A percentile compares a stretch with the other conserved stretches of the same genome.
phyloP scores from a whole-genome alignment of 2,797 vertebrate genomes.

The Argentina silus region DNA sequence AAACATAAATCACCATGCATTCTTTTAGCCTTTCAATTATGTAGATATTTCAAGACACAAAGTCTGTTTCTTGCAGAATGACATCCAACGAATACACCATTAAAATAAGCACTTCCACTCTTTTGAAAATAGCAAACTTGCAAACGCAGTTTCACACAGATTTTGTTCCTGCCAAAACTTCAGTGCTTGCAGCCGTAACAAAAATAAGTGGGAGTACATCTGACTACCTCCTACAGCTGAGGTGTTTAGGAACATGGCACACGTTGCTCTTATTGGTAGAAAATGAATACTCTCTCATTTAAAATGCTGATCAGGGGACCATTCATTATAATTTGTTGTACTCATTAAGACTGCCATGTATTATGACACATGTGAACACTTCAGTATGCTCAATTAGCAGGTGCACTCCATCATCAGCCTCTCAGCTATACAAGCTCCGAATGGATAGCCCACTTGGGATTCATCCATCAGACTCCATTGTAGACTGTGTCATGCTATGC shows the following conservation, averaged over 20 bases:
- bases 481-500: conserved; percentile 51
- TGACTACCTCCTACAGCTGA: conserved; percentile 12
- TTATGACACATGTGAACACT: conserved; percentile 40
- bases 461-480: conserved; percentile 64
- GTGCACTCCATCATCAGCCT: conserved; percentile 59
- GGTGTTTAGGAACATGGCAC: neutral
- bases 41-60: conserved; percentile 19
- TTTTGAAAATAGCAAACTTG: conserved; percentile 22
- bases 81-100: conserved; percentile 36
- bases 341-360: conserved; percentile 58
- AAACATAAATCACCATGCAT: conserved; percentile 3
- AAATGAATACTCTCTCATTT: neutral
- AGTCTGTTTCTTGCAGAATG: conserved; percentile 27
- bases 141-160: conserved; percentile 12
- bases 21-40: conserved; percentile 42
- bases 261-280: too few relatives aligned
- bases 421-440: conserved; percentile 45
- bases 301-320: conserved; percentile 24
- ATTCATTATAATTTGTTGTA: conserved; percentile 45
- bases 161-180: conserved; percentile 22
- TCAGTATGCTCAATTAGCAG: conserved; percentile 59
- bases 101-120: conserved; percentile 24
- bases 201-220: conserved; percentile 12
- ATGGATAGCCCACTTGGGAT: conserved; percentile 59
- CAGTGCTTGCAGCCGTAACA: conserved; percentile 8